These are phyloP conservation scores for Ganaspis sp. DNA, from an alignment of 1,140 invertebrate genomes.

Conservation along the genomic window DNA sequence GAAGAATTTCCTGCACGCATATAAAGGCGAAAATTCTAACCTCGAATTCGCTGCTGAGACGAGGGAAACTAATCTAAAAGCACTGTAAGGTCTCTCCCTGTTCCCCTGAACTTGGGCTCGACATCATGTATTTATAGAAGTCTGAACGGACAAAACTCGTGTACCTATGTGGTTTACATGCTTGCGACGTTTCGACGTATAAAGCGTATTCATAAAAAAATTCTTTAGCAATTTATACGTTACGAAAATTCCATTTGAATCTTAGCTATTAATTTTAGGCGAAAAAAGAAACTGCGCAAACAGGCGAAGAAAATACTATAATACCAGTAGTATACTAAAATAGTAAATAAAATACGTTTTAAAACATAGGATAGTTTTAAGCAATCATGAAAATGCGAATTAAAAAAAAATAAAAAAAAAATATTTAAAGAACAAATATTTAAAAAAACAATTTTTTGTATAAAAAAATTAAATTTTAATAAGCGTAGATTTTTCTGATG, in stretches of 20 bases:
- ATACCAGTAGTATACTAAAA: too few relatives aligned
- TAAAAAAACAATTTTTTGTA: too few relatives aligned
- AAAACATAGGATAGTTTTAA: too few relatives aligned
- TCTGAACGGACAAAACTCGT: conserved; percentile 47
- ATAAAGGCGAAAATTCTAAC: conserved; percentile 31
- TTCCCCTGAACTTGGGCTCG: conserved; percentile 73
- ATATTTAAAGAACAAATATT: too few relatives aligned
- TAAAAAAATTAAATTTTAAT: too few relatives aligned
- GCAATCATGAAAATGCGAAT: too few relatives aligned
- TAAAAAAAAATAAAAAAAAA: too few relatives aligned
- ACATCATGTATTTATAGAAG: conserved; percentile 68
- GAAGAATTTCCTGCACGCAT: conserved; percentile 58
- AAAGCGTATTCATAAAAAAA: background rate
- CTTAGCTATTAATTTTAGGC: background rate
- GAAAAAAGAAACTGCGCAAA: too few relatives aligned
- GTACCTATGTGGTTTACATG: conserved; percentile 53
- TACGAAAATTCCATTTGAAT: background rate
- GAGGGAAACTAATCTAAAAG: conserved; percentile 69
- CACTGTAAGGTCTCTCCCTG: conserved; percentile 52
- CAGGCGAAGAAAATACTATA: too few relatives aligned
- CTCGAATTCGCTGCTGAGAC: conserved; percentile 50
- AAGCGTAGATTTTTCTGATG: too few relatives aligned
- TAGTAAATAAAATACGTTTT: too few relatives aligned
- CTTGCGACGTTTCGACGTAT: conserved; percentile 6
- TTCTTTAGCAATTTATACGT: too few relatives aligned